Conservation (phyloP, 2,888 invertebrate species). For the Uropetala carovei region DNA sequence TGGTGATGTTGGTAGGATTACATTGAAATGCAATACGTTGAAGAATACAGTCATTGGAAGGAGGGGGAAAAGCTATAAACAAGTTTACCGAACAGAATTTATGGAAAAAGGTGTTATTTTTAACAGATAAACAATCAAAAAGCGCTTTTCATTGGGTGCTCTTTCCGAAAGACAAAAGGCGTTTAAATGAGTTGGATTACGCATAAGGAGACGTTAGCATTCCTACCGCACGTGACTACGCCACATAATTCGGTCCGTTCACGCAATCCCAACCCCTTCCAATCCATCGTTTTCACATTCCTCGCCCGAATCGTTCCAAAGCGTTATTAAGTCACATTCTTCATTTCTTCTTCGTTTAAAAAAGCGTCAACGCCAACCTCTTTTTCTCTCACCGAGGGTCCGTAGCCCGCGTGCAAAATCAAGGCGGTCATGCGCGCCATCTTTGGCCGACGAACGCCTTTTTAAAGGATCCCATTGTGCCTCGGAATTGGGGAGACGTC, state of each 20-base stretch:
- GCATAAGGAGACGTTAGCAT: background rate
- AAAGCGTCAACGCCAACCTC: background rate
- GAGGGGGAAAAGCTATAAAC: too few relatives aligned
- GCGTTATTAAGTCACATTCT: constrained; percentile 32
- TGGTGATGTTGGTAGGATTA: too few relatives aligned
- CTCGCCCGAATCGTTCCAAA: constrained; percentile 1
- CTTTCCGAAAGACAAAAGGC: too few relatives aligned
- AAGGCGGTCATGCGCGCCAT: background rate
- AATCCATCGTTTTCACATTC: constrained; percentile 14
- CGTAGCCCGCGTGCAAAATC: constrained; percentile 4
- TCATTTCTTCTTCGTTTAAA: background rate
- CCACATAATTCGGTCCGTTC: background rate
- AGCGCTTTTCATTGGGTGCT: too few relatives aligned
- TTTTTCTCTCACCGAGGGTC: background rate
- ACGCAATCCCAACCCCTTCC: background rate
- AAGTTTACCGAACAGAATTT: too few relatives aligned
- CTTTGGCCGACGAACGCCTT: background rate
- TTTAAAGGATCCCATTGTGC: background rate
- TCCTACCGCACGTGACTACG: background rate
- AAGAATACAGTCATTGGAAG: too few relatives aligned
- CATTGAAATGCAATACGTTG: too few relatives aligned
- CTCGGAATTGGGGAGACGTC: constrained; percentile 17
- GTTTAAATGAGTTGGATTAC: too few relatives aligned
- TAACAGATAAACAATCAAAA: too few relatives aligned
- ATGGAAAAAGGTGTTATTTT: too few relatives aligned